Base-by-base conservation (phyloP, 2,113 vertebrate species). In the Phyllostomus discolor region DNA sequence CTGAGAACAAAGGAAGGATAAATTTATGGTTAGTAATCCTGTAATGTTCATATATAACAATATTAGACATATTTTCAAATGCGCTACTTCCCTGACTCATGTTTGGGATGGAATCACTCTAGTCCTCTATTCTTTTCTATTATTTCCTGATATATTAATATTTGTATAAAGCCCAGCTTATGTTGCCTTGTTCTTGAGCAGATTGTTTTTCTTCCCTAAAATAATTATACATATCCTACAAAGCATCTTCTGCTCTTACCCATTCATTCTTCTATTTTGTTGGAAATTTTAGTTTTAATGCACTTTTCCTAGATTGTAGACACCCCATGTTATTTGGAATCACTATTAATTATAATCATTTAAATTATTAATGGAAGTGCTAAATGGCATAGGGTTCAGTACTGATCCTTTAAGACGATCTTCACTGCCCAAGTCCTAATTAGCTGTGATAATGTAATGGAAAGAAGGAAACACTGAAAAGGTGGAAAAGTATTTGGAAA, bases 381-480 rank as follows among this genome's bases (percentile, higher is more conserved):
- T 72, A 66, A 76, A 46, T 66, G 26, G 20, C 33, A 33, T 52
- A 59, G 46, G 19, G 41, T 80, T 85, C 33, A 54, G 41, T 31
- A 84, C 9, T 26, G 41, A 88, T 62, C 31, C 59, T 89, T 48
- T 87, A 85, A 78, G 28, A 83, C 31, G 10, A 15, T 76, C 24
- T 31, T 96, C 26, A 90, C 2, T 70, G 73, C 16, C 28, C 33
- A 70, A 52, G 66, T 73, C 26, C 43, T 52, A 70, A 2, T 48
- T 48, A 88, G 35, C 67, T 90, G 50, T 52, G 72, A 57, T 85
- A 64, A 72, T 78, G 38, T 46, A 24, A 20, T 48, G 46, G 85
- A 94, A 89, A 94, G 67, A 81, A 94, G 73, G 48, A 81, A 94
- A 97, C 26, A 64, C 20, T 73, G 48, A 94, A 81, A 70, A 64